Conservation (phyloP, 2,797 vertebrate species). For the Oryzias sinensis region DNA sequence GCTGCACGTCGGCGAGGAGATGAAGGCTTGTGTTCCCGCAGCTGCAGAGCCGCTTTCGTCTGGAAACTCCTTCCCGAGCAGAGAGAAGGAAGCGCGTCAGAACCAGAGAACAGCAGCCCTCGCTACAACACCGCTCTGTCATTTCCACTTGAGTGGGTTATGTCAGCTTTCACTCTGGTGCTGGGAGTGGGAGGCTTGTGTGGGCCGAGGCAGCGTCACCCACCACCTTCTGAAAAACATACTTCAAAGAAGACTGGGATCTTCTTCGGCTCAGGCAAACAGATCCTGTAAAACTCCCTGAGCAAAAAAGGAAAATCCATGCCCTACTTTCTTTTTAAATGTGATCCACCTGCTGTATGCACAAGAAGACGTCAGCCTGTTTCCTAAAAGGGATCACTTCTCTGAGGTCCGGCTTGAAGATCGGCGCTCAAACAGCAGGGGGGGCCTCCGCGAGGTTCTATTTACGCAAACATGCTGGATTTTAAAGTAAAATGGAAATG, state of each 20-base stretch:
- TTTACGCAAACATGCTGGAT: too few relatives aligned
- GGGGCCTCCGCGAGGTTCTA: too few relatives aligned
- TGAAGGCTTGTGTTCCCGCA: too few relatives aligned
- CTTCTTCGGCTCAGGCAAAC: conserved; percentile 5
- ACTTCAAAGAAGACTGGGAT: conserved; percentile 13
- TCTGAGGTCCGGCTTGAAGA: neutral
- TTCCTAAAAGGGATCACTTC: neutral
- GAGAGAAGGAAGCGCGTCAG: neutral
- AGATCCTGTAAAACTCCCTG: conserved; percentile 7
- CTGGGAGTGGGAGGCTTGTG: conserved; percentile 44
- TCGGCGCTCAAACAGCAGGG: too few relatives aligned
- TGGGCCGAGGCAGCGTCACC: conserved; percentile 49
- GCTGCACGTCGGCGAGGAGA: neutral
- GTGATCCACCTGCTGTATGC: neutral
- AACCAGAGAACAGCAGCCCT: neutral
- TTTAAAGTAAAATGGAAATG: too few relatives aligned
- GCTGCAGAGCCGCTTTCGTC: too few relatives aligned
- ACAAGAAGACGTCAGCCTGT: neutral
- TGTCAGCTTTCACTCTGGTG: conserved; percentile 35
- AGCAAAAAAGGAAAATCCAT: conserved; percentile 1
- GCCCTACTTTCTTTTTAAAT: neutral
- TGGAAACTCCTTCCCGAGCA: too few relatives aligned
- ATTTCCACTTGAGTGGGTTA: conserved; percentile 17
- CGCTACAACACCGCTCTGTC: conserved; percentile 4
- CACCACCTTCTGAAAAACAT: conserved; percentile 3